These are phyloP conservation scores for Leucophora obtusa DNA, from an alignment of 2,888 invertebrate species.

Conservation along the genomic window DNA sequence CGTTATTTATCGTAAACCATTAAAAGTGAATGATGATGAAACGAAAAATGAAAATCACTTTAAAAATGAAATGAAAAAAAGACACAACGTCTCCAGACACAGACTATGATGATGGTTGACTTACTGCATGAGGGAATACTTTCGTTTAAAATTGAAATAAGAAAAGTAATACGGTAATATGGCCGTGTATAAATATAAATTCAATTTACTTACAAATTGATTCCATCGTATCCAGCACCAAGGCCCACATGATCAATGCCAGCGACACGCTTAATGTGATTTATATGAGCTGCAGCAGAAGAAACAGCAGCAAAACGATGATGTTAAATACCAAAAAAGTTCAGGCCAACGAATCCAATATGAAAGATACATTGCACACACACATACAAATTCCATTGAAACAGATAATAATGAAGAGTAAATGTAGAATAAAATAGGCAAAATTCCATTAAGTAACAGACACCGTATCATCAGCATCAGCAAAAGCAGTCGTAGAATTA, in stretches of 20 bases:
- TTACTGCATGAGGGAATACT: conserved; percentile 17
- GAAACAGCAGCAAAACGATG: conserved; percentile 23
- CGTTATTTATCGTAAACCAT: conserved; percentile 45
- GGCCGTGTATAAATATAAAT: conserved; percentile 63
- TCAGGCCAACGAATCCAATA: conserved; percentile 30
- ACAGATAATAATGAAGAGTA: background rate
- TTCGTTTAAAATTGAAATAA: conserved; percentile 36
- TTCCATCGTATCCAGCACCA: conserved; percentile 93
- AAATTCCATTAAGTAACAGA: conserved; percentile 26
- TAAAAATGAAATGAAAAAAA: conserved; percentile 16
- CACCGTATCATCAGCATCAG: conserved; percentile 29
- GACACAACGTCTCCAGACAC: conserved; percentile 2
- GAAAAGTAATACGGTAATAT: conserved; percentile 15
- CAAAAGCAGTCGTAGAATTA: conserved; percentile 30
- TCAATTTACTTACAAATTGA: conserved; percentile 88
- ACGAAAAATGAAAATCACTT: conserved; percentile 50
- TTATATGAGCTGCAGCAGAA: conserved; percentile 87
- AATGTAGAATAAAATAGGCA: conserved; percentile 20
- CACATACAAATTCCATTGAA: conserved; percentile 8
- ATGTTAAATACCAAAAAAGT: conserved; percentile 46
- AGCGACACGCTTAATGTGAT: conserved; percentile 90
- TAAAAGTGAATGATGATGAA: conserved; percentile 60
- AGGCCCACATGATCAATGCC: conserved; percentile 93
- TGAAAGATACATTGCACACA: conserved; percentile 4
- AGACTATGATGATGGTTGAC: conserved; percentile 5